Conservation (phyloP, 2,113 vertebrate genomes). For the Ceyx cyanopectus region DNA sequence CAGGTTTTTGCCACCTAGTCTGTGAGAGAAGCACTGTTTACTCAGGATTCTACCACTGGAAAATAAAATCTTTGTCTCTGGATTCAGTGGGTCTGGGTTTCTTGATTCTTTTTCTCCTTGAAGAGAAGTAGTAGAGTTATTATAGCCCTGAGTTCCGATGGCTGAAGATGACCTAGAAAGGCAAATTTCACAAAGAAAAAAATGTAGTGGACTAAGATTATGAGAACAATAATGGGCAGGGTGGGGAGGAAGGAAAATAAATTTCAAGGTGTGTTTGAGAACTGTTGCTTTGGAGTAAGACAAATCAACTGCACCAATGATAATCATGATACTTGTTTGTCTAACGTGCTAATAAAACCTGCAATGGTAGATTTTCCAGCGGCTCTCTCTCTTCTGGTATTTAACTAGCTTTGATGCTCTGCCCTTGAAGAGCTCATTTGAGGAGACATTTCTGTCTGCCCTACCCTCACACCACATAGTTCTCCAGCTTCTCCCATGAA, state of each 20-base stretch:
- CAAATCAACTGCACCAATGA: background rate
- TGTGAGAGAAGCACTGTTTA: background rate
- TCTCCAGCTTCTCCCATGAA: background rate
- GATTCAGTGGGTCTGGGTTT: background rate
- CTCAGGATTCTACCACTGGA: background rate
- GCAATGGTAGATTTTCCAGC: accelerated
- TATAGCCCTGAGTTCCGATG: background rate
- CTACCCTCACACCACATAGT: background rate
- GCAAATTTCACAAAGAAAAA: background rate
- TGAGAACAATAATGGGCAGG: background rate
- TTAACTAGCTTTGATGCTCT: background rate
- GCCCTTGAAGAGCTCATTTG: background rate
- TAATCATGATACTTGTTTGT: background rate
- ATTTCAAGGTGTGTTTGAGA: background rate
- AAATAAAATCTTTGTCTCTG: background rate
- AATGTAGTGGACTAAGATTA: background rate
- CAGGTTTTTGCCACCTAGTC: accelerated
- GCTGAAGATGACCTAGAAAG: background rate
- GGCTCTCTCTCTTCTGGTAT: background rate
- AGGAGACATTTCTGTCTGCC: background rate
- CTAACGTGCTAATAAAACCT: background rate
- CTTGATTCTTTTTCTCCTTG: background rate
- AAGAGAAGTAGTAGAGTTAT: background rate
- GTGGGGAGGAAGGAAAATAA: background rate
- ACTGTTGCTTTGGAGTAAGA: background rate